Evolutionary conservation across 2,888 invertebrate genomes (phyloP).

Genomic region (Sesamia inferens): DNA sequence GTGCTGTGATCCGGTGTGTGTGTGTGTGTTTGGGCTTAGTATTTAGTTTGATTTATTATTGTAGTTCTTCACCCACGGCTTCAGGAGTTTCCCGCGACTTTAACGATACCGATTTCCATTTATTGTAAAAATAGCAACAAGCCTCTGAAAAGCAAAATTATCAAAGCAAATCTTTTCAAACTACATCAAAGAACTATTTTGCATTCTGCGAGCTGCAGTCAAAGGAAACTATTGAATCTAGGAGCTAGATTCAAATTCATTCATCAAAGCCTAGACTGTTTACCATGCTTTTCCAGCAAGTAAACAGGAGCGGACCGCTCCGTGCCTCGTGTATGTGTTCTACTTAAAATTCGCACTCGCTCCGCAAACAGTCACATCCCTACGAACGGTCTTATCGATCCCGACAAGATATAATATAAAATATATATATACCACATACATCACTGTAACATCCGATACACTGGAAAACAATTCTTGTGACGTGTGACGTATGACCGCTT

Average conservation of each 20-base stretch:
- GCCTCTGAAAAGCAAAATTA: background rate
- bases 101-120: no score
- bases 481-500: constrained; percentile 68
- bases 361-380: constrained; percentile 59
- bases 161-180: constrained; percentile 35
- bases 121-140: constrained; percentile 5
- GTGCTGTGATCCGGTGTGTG: background rate
- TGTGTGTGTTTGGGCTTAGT: constrained; percentile 1
- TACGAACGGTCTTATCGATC: constrained; percentile 75
- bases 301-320: constrained; percentile 12
- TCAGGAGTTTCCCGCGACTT: background rate
- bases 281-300: constrained; percentile 7
- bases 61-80: background rate
- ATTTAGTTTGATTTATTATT: background rate
- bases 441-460: constrained; percentile 59
- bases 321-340: constrained; percentile 21
- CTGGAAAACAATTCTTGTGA: constrained; percentile 72
- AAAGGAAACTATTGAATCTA: constrained; percentile 23
- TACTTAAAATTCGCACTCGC: constrained; percentile 57
- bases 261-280: constrained; percentile 12
- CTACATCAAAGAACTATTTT: constrained; percentile 29
- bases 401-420: constrained; percentile 63
- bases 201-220: constrained; percentile 16
- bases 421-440: constrained; percentile 72
- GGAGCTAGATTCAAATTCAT: constrained; percentile 26